Evolutionary conservation across 2,113 vertebrate genomes (phyloP), one percentile per base, ranked within the genome.

Genomic region (Podarcis muralis): DNA sequence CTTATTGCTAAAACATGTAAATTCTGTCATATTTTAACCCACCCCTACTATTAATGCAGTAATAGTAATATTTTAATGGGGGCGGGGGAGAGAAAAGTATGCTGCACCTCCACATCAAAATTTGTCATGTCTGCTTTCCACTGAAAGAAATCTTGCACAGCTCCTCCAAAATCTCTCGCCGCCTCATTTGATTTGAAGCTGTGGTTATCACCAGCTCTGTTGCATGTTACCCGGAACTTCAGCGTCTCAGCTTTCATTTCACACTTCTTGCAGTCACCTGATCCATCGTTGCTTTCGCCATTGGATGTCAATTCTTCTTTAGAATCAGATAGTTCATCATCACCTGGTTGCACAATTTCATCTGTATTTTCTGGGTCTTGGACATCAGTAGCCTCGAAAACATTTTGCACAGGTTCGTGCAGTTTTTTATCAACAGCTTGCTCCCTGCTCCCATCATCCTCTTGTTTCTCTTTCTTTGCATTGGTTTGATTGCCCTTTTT

Each of bases 41-140:
- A 77, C 23, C 77, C 22, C 37, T 53, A 48, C 30, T 25, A 23
- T 4, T 13, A 8, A 53, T 53, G 48, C 11, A 11, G 48, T 53
- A 53, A 53, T 53, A 53, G 48, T 53, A 53, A 53, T 53, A 53
- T 53, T 53, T 53, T 53, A 53, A 53, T 53, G 48, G 48, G 48
- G 11, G 35, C 35, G 48, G 48, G 48, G 48, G 48, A 1, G 43
- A 43, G 43, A 43, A 43, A 53, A 53, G 48, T 53, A 53, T 35
- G 71, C 85, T 2, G 0, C 96, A 99, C 99, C 98, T 99, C 99
- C 5, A 99, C 96, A 91, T 99, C 99, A 91, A 99, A 99, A 94
- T 98, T 98, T 2, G 99, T 99, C 99, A 99, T 99, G 88, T 99
- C 98, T 40, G 99, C 98, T 92, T 99, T 99, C 99, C 99, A 99